Conservation (phyloP, 2,113 vertebrate species). For the Callipepla californica region DNA sequence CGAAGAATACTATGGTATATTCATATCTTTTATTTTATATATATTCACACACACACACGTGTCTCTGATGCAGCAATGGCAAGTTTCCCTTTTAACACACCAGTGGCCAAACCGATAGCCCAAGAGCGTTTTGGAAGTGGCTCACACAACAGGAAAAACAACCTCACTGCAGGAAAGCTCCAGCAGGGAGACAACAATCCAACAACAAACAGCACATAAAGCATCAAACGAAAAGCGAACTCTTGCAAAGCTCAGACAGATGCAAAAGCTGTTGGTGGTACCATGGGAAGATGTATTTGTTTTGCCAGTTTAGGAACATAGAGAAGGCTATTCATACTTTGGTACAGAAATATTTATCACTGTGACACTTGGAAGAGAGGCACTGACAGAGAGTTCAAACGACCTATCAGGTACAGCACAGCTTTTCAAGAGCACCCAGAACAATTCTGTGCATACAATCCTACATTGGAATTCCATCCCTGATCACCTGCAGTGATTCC, state of each 20-base stretch:
- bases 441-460: neutral
- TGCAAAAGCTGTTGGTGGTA: neutral
- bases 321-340: neutral
- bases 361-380: neutral
- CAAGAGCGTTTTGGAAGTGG: neutral
- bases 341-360: neutral
- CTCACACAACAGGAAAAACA: neutral
- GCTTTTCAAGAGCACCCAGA: neutral
- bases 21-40: neutral
- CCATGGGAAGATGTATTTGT: neutral
- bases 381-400: neutral
- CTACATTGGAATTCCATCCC: neutral
- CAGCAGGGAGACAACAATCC: slow-evolving; percentile 29
- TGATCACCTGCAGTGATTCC: neutral
- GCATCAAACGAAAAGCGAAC: neutral
- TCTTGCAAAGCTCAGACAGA: neutral
- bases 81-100: neutral
- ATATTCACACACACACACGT: neutral
- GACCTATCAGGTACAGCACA: neutral
- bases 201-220: slow-evolving; percentile 38
- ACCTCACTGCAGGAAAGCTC: neutral
- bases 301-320: neutral
- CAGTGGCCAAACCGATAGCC: neutral
- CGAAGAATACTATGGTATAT: neutral
- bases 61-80: neutral